These are phyloP conservation scores for Drosophila siamana DNA, from an alignment of 2,888 invertebrate species.

Conservation along the genomic window DNA sequence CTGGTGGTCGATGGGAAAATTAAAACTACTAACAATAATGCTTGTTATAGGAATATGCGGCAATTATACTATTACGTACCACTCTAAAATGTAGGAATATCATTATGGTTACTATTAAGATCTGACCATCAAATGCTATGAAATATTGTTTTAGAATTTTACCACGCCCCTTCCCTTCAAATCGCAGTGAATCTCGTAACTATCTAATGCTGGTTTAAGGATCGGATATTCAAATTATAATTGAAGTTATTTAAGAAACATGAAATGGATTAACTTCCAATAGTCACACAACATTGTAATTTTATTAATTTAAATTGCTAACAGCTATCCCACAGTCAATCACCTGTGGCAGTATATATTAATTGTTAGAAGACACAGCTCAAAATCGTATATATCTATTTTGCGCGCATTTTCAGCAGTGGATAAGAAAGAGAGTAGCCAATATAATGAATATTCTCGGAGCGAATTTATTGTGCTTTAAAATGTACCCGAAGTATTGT, in stretches of 20 bases:
- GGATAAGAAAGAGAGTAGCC: neutral
- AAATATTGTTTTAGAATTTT: neutral
- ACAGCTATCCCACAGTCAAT: neutral
- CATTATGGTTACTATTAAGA: neutral
- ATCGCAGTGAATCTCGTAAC: neutral
- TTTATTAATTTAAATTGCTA: neutral
- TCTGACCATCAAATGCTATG: no score
- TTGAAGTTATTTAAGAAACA: no score
- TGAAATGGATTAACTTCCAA: no score
- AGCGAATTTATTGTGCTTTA: neutral
- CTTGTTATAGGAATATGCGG: neutral
- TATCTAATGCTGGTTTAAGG: no score
- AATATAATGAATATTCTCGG: neutral
- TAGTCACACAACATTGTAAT: no score
- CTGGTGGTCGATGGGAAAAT: neutral
- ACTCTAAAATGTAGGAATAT: no score
- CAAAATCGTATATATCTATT: neutral
- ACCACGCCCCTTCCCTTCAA: neutral
- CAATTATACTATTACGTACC: neutral
- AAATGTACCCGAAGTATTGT: neutral
- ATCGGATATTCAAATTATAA: no score
- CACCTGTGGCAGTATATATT: neutral
- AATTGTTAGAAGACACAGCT: neutral
- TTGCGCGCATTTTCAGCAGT: constrained; percentile 9
- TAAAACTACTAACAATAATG: constrained; percentile 1